A percentile compares a stretch with the other conserved stretches of the same genome.
Evolutionary conservation across 2,888 invertebrate genomes (phyloP).

Genomic region (Epinotia brunnichana): DNA sequence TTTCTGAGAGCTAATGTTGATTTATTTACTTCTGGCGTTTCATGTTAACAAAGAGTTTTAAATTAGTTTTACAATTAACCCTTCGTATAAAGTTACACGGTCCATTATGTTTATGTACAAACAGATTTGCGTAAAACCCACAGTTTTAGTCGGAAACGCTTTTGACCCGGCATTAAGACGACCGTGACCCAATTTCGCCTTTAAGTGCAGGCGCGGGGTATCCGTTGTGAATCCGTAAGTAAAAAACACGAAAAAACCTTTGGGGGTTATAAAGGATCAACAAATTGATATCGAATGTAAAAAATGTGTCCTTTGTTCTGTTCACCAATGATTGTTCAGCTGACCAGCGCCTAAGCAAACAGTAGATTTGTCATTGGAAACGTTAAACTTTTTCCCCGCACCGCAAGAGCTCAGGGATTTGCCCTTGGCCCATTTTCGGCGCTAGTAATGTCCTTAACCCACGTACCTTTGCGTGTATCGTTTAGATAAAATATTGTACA

Average conservation of each 20-base stretch:
- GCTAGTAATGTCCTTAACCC: conserved; percentile 33
- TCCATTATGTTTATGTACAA: conserved; percentile 10
- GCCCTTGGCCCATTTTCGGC: conserved; percentile 50
- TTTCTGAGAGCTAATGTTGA: not conserved
- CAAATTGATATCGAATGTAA: conserved; percentile 5
- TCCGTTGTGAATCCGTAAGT: conserved; percentile 30
- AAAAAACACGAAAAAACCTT: not conserved
- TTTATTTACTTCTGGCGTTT: not conserved
- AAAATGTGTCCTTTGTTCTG: conserved; percentile 19
- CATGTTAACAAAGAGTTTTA: conserved; percentile 16
- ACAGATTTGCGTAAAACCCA: conserved; percentile 17
- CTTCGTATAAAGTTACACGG: not conserved
- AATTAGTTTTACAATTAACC: conserved; percentile 19
- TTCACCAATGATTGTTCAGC: not conserved
- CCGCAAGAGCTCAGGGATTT: not conserved
- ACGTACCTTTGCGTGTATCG: conserved; percentile 40
- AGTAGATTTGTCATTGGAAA: conserved; percentile 30
- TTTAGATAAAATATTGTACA: conserved; percentile 46
- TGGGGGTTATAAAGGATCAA: not conserved
- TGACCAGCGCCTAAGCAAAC: conserved; percentile 31
- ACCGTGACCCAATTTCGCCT: conserved; percentile 52
- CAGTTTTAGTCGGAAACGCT: conserved; percentile 28
- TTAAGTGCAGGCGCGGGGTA: conserved; percentile 42
- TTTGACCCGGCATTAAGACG: conserved; percentile 28
- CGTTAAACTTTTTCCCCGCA: conserved; percentile 23